Percentiles rank a stretch among this genome's conserved stretches.
Evolutionary conservation across 2,113 vertebrate species (phyloP).

Genomic region (Orcinus orca): DNA sequence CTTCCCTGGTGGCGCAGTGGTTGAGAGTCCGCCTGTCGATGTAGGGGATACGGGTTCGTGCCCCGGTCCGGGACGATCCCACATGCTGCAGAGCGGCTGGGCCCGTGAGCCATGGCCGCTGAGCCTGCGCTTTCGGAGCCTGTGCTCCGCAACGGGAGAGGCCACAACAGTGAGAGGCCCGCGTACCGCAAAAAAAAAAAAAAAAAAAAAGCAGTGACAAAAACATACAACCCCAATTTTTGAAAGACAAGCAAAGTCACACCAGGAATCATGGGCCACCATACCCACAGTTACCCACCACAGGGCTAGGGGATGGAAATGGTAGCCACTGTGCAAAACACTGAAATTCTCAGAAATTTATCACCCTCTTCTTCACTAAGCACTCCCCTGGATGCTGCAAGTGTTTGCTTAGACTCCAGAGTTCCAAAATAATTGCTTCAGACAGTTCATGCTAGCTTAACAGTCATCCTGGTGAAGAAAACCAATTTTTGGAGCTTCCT

Average conservation of each 20-base stretch:
- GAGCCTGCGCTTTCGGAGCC: too few relatives aligned
- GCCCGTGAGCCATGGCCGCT: too few relatives aligned
- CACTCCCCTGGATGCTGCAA: neutral
- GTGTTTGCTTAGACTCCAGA: neutral
- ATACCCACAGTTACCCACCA: neutral
- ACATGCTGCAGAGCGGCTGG: too few relatives aligned
- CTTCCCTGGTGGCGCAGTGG: too few relatives aligned
- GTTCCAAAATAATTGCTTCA: slow-evolving; percentile 18
- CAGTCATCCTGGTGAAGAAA: neutral
- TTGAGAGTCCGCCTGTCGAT: too few relatives aligned
- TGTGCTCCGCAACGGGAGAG: too few relatives aligned
- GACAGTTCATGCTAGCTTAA: neutral
- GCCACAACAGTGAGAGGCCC: too few relatives aligned
- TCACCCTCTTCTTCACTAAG: neutral
- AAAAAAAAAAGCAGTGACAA: neutral
- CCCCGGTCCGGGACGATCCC: too few relatives aligned
- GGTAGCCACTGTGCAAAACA: neutral
- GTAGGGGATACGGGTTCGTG: too few relatives aligned
- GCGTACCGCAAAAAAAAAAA: too few relatives aligned
- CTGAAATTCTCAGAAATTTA: neutral
- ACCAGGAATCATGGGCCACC: neutral
- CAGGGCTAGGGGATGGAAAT: neutral
- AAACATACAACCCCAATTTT: neutral
- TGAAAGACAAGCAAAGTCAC: neutral
- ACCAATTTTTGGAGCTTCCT: neutral